These are phyloP conservation scores for Asteroscopus sphinx DNA, from an alignment of 2,888 invertebrate genomes.

Conservation along the genomic window DNA sequence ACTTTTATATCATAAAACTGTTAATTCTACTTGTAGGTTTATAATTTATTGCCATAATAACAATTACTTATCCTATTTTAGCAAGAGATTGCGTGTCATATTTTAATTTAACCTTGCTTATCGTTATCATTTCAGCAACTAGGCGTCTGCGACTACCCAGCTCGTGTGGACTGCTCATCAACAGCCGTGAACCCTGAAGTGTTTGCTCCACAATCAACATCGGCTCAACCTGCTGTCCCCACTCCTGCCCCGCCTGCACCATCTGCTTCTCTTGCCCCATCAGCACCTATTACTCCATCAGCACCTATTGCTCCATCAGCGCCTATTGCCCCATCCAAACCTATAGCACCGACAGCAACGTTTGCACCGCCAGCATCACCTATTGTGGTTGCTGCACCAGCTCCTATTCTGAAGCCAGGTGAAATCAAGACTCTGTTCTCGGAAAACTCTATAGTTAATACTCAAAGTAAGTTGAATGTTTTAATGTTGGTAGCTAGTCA, in stretches of 20 bases:
- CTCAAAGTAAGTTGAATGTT: conserved; percentile 68
- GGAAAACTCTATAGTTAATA: conserved; percentile 68
- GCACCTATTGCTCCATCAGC: conserved; percentile 17
- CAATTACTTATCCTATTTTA: neutral
- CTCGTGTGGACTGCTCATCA: conserved; percentile 88
- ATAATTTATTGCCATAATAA: too few species aligned
- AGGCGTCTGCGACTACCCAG: conserved; percentile 91
- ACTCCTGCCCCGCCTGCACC: conserved; percentile 14
- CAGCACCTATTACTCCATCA: conserved; percentile 19
- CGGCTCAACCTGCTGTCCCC: conserved; percentile 14
- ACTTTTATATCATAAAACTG: too few species aligned
- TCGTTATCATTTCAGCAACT: conserved; percentile 85
- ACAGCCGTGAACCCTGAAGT: conserved; percentile 40
- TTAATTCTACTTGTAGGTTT: too few species aligned
- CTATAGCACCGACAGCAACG: conserved; percentile 10
- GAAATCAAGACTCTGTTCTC: conserved; percentile 55
- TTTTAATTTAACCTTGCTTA: neutral
- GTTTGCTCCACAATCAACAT: conserved; percentile 40
- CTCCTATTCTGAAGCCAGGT: conserved; percentile 30
- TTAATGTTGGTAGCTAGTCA: neutral
- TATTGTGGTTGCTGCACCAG: conserved; percentile 24
- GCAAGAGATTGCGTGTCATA: neutral
- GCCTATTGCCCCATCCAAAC: conserved; percentile 4
- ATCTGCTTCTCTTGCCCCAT: conserved; percentile 18
- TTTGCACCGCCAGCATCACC: conserved; percentile 13